Percentiles rank a stretch among this genome's conserved stretches.
Evolutionary conservation across 2,888 invertebrate species (phyloP).

Genomic region (Labia minor): DNA sequence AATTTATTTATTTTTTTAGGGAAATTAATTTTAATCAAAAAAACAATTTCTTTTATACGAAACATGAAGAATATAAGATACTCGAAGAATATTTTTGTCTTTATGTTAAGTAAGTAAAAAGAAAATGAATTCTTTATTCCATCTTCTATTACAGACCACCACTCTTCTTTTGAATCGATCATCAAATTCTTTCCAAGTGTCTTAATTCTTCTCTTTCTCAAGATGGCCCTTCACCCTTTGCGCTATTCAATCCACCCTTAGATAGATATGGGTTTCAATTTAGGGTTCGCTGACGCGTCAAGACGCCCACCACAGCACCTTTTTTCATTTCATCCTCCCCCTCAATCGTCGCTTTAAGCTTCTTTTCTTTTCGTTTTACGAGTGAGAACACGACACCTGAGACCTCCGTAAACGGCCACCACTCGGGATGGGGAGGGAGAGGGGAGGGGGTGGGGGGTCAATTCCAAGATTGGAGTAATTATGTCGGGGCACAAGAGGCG

Average conservation of each 20-base stretch:
- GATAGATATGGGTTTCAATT: slow-evolving; percentile 4
- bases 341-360: too few relatives aligned
- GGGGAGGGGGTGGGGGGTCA: too few relatives aligned
- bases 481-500: slow-evolving; percentile 8
- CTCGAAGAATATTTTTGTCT: too few relatives aligned
- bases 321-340: background rate
- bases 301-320: background rate
- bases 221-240: slow-evolving; percentile 3
- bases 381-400: slow-evolving; percentile 13
- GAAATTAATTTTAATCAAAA: too few relatives aligned
- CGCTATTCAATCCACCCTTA: background rate
- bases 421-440: too few relatives aligned
- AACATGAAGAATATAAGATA: too few relatives aligned
- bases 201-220: slow-evolving; percentile 6
- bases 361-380: background rate
- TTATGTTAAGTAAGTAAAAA: too few relatives aligned
- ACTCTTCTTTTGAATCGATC: too few relatives aligned
- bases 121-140: too few relatives aligned
- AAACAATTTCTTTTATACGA: too few relatives aligned
- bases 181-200: background rate
- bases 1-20: too few relatives aligned
- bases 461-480: background rate
- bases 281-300: slow-evolving; percentile 4
- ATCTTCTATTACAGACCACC: too few relatives aligned
- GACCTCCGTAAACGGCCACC: slow-evolving; percentile 4